Conservation (phyloP, 2,113 vertebrate species). For the Corythoichthys haematopterus region DNA sequence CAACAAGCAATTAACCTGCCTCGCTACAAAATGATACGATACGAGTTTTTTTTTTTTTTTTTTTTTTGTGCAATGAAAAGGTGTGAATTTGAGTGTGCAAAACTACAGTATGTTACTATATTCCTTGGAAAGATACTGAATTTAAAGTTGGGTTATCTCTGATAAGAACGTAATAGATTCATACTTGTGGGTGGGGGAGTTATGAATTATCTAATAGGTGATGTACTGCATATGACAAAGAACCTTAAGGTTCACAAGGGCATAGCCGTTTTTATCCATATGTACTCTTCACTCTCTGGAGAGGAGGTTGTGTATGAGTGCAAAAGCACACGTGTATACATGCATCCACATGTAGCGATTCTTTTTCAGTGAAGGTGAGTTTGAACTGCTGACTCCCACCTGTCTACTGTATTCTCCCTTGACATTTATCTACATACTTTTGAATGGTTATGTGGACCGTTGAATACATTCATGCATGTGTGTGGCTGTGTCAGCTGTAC, state of each 20-base stretch:
- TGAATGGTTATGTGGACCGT: constrained; percentile 28
- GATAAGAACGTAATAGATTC: constrained; percentile 16
- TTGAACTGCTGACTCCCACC: constrained; percentile 42
- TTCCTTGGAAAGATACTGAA: constrained; percentile 1
- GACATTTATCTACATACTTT: constrained; percentile 12
- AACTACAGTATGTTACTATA: too few relatives aligned
- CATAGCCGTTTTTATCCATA: constrained; percentile 48
- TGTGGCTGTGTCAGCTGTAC: constrained; percentile 34
- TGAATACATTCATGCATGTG: constrained; percentile 28
- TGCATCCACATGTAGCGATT: neutral
- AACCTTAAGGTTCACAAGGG: constrained; percentile 8
- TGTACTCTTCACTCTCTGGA: constrained; percentile 35
- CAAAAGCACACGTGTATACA: constrained; percentile 7
- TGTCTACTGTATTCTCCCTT: constrained; percentile 5
- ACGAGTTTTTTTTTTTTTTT: too few relatives aligned
- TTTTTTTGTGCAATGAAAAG: too few relatives aligned
- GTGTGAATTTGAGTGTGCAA: too few relatives aligned
- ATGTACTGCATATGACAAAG: constrained; percentile 15
- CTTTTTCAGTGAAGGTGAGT: constrained; percentile 32
- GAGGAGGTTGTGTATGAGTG: constrained; percentile 33
- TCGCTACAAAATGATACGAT: too few relatives aligned
- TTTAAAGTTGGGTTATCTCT: constrained; percentile 20
- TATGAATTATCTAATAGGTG: constrained; percentile 31
- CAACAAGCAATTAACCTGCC: too few relatives aligned
- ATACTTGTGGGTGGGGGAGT: constrained; percentile 10